Evolutionary conservation across 2,888 invertebrate species (phyloP), one percentile per base, ranked within the genome.

Genomic region (Chymomyza procnemis): DNA sequence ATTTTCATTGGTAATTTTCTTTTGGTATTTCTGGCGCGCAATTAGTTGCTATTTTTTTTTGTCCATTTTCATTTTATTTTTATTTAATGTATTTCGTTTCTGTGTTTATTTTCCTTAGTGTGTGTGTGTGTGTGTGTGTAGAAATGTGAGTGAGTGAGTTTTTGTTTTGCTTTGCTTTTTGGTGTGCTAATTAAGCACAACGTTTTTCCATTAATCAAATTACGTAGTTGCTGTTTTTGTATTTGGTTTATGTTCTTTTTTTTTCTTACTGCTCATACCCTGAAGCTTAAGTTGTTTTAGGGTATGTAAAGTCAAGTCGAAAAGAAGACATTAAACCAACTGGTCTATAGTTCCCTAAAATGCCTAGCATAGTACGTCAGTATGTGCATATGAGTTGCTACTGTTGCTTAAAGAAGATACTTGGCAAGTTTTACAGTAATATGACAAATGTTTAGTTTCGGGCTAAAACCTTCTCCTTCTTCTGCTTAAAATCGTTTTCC

Each of bases 121-220:
- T 19, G n/a, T 21, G 16, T 58, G 46, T 46, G 58, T 58, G 34
- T 58, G 46, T 55, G 16, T 54, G 18, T 18, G 16, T 58, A 12
- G 14, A 19, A n/a, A n/a, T 61, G 48, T 18, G 19, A 16, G 8
- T 57, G 30, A n/a, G 14, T 3, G 14, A 14, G 57, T 14, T 30
- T 22, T 57, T 57, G 66, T 68, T 41, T 41, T 41, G 57, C 16
- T 41, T 22, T 59, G 52, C 60, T 64, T 26, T 52, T 61, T 66
- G 61, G 62, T 68, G 52, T 77, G 55, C 85, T 86, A 88, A 88
- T 88, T 88, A 82, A 84, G 85, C 85, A 73, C 80, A 79, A 80
- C 78, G 76, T 80, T 84, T 80, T 71, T 66, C 73, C 82, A 88
- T 88, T 88, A 88, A 88, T 88, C 85, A 88, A 88, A 88, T 88